These are phyloP conservation scores for Hemaris fuciformis DNA, from an alignment of 2,888 invertebrate genomes.

Conservation along the genomic window DNA sequence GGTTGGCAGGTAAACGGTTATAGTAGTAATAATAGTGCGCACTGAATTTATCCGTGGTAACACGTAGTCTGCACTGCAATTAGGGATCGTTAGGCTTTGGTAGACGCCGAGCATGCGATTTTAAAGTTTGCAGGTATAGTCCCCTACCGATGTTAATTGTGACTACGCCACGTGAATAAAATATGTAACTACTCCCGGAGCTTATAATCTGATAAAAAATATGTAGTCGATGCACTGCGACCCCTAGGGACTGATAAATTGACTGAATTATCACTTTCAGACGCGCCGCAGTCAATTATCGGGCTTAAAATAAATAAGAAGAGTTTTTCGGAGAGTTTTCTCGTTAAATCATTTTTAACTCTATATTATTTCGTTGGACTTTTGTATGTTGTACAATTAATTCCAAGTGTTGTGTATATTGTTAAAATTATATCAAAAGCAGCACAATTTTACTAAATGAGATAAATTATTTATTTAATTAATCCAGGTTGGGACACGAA, in stretches of 20 bases:
- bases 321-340: not conserved
- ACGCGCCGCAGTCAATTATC: not conserved
- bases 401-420: not conserved
- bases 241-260: not conserved
- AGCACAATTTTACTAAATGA: no score
- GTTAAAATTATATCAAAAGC: no score
- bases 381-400: not conserved
- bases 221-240: not conserved
- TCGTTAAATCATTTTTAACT: not conserved
- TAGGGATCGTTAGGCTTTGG: slow-evolving; percentile 49
- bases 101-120: slow-evolving; percentile 9
- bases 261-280: not conserved
- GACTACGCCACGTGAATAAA: not conserved
- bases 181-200: not conserved
- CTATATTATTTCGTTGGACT: not conserved
- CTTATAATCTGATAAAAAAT: not conserved
- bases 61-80: slow-evolving; percentile 55
- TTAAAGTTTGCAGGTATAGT: not conserved
- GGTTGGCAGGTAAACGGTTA: slow-evolving; percentile 62
- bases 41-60: slow-evolving; percentile 49
- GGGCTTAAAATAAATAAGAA: not conserved
- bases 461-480: no score
- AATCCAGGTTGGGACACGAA: no score
- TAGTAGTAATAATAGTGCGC: slow-evolving; percentile 55
- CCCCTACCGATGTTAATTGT: slow-evolving; percentile 1